phyloP scores from a whole-genome alignment of 2,888 invertebrate species.

The Cheilosia pagana region DNA sequence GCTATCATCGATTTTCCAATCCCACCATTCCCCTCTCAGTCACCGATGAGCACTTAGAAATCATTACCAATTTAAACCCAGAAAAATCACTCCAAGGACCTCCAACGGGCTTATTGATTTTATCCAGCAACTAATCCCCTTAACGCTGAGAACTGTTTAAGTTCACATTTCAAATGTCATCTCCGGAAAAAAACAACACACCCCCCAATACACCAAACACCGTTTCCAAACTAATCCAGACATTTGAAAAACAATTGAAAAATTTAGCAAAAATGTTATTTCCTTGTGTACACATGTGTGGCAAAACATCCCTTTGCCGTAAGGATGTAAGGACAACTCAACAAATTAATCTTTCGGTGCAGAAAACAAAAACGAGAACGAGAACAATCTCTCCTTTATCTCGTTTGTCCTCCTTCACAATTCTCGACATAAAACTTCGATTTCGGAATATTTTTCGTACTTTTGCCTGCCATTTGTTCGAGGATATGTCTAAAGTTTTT shows the following conservation, averaged over 20 bases:
- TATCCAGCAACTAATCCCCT: conserved; percentile 37
- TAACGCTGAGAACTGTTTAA: conserved; percentile 30
- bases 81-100: not conserved
- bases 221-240: conserved; percentile 56
- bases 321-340: conserved; percentile 25
- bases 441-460: conserved; percentile 50
- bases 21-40: not conserved
- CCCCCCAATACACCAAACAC: not conserved
- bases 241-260: conserved; percentile 55
- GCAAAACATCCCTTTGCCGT: conserved; percentile 29
- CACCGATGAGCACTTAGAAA: not conserved
- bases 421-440: conserved; percentile 53
- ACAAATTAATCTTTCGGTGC: conserved; percentile 60
- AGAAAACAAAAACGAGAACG: not conserved
- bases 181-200: not conserved
- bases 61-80: not conserved
- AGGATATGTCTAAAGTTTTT: conserved; percentile 65
- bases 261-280: conserved; percentile 5
- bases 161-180: conserved; percentile 10
- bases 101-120: conserved; percentile 23
- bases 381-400: conserved; percentile 31
- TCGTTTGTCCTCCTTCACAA: conserved; percentile 31
- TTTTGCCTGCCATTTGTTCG: conserved; percentile 49
- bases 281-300: conserved; percentile 14
- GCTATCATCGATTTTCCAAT: no score